Conservation (phyloP, 2,113 vertebrate genomes). For the Alethe castanea region DNA sequence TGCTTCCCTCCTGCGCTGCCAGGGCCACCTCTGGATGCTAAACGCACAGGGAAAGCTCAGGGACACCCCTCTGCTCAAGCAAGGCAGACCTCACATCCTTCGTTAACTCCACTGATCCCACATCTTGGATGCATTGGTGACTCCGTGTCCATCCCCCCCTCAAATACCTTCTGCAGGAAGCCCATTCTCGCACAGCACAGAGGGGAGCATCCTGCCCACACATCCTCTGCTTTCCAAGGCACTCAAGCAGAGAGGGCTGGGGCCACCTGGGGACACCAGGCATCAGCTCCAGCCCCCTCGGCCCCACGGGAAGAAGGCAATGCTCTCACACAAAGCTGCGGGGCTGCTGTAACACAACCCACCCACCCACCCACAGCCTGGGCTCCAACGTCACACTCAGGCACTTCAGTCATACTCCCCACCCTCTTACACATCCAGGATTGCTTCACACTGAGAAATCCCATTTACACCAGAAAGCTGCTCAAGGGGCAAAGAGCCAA, state of each 20-base stretch:
- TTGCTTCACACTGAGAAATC: constrained; percentile 35
- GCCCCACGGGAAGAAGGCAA: fast-evolving
- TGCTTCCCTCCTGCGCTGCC: background rate
- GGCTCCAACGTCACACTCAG: background rate
- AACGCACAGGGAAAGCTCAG: background rate
- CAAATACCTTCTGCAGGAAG: background rate
- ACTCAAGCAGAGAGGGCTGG: background rate
- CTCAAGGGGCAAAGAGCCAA: constrained; percentile 13
- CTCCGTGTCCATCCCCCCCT: background rate
- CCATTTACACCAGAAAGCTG: background rate
- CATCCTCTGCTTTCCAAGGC: background rate
- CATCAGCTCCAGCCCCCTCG: background rate
- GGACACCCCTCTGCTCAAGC: background rate
- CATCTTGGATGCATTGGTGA: background rate
- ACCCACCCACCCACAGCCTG: background rate
- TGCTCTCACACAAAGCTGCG: background rate
- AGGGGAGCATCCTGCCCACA: background rate
- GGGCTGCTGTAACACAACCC: background rate
- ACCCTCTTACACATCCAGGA: constrained; percentile 53
- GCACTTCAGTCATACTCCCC: constrained; percentile 19
- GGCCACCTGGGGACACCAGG: background rate
- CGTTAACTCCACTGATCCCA: background rate
- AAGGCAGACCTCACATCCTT: background rate
- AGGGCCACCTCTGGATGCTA: background rate
- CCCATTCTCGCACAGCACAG: background rate